Percentiles rank a stretch among this genome's conserved stretches.
Evolutionary conservation across 2,113 vertebrate genomes (phyloP).

Genomic region (Myotis yumanensis): DNA sequence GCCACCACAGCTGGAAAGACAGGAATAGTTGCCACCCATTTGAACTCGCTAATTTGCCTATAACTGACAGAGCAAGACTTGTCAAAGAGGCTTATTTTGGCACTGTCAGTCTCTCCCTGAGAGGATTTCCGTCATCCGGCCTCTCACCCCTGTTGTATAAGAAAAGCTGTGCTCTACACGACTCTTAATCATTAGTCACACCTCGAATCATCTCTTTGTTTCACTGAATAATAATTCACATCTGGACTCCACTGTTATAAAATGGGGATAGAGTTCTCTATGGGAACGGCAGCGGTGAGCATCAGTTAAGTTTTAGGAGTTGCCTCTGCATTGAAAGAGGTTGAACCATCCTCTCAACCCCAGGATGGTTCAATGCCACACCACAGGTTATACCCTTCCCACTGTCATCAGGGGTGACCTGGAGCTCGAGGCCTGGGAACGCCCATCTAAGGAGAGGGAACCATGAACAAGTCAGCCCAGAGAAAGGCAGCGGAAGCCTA

Average conservation of each 20-base stretch:
- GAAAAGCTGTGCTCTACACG: not conserved
- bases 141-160: slow-evolving; percentile 27
- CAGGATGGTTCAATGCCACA: accelerated
- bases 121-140: slow-evolving; percentile 47
- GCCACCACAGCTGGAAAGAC: slow-evolving; percentile 59
- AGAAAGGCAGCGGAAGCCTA: not conserved
- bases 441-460: not conserved
- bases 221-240: not conserved
- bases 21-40: slow-evolving; percentile 37
- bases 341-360: not conserved
- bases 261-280: not conserved
- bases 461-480: not conserved
- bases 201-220: slow-evolving; percentile 56
- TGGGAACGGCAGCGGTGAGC: not conserved
- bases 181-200: not conserved
- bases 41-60: slow-evolving; percentile 69
- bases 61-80: slow-evolving; percentile 56
- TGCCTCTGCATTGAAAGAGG: not conserved
- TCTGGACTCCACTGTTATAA: not conserved
- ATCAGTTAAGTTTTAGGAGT: not conserved
- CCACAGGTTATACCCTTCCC: accelerated
- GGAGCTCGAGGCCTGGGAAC: not conserved
- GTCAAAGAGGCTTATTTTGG: slow-evolving; percentile 54
- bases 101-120: slow-evolving; percentile 24
- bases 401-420: not conserved